These are phyloP conservation scores for Fissipunctia ypsillon DNA, from an alignment of 2,888 invertebrate genomes.

Conservation along the genomic window DNA sequence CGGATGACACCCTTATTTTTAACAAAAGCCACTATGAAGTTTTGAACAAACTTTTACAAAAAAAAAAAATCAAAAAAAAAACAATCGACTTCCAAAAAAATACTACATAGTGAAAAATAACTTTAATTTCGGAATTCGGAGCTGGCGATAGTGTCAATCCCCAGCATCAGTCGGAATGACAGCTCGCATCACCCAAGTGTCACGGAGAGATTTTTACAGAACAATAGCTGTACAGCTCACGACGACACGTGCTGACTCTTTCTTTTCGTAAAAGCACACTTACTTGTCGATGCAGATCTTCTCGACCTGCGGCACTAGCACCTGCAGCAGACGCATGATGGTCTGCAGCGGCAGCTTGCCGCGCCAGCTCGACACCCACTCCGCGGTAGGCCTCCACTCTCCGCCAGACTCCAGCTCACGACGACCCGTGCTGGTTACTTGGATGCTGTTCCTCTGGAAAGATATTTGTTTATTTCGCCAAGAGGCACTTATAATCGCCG, in stretches of 20 bases:
- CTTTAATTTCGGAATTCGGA: too few species aligned
- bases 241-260: neutral
- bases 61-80: neutral
- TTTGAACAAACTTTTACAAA: too few species aligned
- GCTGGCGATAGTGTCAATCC: too few species aligned
- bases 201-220: neutral
- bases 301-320: constrained; percentile 99
- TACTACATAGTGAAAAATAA: too few species aligned
- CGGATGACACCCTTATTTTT: neutral
- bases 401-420: constrained; percentile 35
- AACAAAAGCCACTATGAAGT: neutral
- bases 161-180: neutral
- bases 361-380: constrained; percentile 99
- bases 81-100: too few species aligned
- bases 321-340: constrained; percentile 99
- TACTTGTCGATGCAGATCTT: constrained; percentile 99
- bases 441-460: constrained; percentile 91
- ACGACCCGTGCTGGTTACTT: constrained; percentile 70
- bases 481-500: too few species aligned
- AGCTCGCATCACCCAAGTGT: neutral
- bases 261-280: constrained; percentile 74
- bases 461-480: neutral
- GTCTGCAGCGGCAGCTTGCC: constrained; percentile 99
- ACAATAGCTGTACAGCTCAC: too few species aligned
- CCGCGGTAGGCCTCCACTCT: constrained; percentile 88